These are phyloP conservation scores for Leptopilina boulardi DNA, from an alignment of 1,140 invertebrate genomes.

Conservation along the genomic window DNA sequence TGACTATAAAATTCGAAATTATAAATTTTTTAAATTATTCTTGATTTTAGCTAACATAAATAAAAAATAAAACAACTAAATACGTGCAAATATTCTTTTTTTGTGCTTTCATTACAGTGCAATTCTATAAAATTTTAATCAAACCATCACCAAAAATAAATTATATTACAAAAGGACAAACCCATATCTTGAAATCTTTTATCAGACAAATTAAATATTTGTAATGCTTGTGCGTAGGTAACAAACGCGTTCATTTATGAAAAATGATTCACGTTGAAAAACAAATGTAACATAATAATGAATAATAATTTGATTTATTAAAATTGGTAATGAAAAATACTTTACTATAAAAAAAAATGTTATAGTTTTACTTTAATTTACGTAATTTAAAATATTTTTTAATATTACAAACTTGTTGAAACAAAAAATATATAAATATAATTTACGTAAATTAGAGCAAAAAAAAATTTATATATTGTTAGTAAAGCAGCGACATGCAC, in stretches of 20 bases:
- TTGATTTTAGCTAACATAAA: too few relatives aligned
- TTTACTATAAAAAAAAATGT: conserved; percentile 14
- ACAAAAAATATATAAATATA: too few relatives aligned
- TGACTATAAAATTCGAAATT: too few relatives aligned
- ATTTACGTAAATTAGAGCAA: neutral
- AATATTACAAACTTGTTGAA: too few relatives aligned
- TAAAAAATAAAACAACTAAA: neutral
- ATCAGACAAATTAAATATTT: neutral
- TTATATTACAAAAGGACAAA: neutral
- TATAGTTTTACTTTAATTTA: neutral
- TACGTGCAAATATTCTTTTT: neutral
- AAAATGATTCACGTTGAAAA: neutral
- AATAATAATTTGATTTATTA: neutral
- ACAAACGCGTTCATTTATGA: neutral
- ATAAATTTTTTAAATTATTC: too few relatives aligned
- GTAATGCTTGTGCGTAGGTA: neutral
- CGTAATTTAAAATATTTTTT: too few relatives aligned
- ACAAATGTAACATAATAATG: neutral
- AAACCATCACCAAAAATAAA: conserved; percentile 18
- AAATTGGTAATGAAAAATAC: neutral
- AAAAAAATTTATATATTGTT: conserved; percentile 44
- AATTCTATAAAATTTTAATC: neutral
- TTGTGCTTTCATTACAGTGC: neutral
- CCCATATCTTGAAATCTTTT: neutral
- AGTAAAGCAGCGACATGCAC: conserved; percentile 66